These are phyloP conservation scores for Seira musarum DNA, from an alignment of 2,888 invertebrate genomes.

Conservation along the genomic window DNA sequence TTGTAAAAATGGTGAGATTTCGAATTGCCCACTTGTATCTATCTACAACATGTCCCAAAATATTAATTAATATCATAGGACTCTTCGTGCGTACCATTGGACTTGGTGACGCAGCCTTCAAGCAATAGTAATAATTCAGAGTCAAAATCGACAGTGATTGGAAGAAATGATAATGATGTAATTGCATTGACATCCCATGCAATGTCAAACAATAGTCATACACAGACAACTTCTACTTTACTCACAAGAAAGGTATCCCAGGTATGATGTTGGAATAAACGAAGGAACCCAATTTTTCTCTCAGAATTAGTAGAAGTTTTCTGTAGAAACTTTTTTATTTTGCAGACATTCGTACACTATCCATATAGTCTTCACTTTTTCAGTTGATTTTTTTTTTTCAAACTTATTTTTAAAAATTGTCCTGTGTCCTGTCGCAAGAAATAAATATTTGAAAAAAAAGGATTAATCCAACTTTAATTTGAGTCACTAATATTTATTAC, in stretches of 20 bases:
- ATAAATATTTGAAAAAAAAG: too few relatives aligned
- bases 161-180: constrained; percentile 55
- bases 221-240: constrained; percentile 58
- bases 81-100: constrained; percentile 62
- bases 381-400: too few relatives aligned
- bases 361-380: too few relatives aligned
- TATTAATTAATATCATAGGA: constrained; percentile 51
- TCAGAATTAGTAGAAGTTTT: not conserved
- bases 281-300: too few relatives aligned
- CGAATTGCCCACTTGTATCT: too few relatives aligned
- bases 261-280: constrained; percentile 50
- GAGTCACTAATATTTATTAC: too few relatives aligned
- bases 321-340: not conserved
- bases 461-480: too few relatives aligned
- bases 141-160: constrained; percentile 54
- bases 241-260: constrained; percentile 54
- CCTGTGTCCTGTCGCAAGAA: not conserved
- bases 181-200: constrained; percentile 50
- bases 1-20: too few relatives aligned
- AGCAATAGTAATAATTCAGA: constrained; percentile 59
- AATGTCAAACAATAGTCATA: constrained; percentile 45
- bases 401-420: too few relatives aligned
- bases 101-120: constrained; percentile 61
- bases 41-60: too few relatives aligned
- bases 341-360: too few relatives aligned